Evolutionary conservation across 2,888 invertebrate species (phyloP), one percentile per base, ranked within the genome.

Genomic region (Coelogynopora nodosa): DNA sequence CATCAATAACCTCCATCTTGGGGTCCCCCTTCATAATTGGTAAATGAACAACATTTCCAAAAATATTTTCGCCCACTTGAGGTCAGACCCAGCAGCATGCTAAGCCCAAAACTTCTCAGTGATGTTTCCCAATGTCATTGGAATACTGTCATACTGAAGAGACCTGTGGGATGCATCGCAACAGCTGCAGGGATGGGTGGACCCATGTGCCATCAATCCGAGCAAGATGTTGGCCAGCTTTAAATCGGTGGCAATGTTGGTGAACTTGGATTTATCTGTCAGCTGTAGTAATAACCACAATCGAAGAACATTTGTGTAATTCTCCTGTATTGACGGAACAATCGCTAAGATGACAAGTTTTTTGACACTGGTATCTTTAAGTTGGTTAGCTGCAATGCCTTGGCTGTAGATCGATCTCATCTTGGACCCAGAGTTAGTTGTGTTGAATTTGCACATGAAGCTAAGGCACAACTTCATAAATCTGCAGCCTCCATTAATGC

Each of bases 321-420:
- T 84, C 67, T 84, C 84, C 2, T 2, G 5, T 1, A 84, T 26
- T 1, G 5, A 2, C 1, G 49, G 67, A 67, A 26, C 84, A n/a
- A 84, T n/a, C 1, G n/a, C 49, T 10, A 84, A 2, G 26, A 84
- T 82, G 5, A 84, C 5, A 28, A 84, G 26, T 82, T 84, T 84
- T 81, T 84, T 30, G 5, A 84, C 84, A 2, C 49, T 30, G n/a
- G 84, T 83, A 31, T 84, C 84, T 84, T 84, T 84, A 1, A 67
- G 2, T 2, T 28, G 2, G 2, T 2, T 28, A 49, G 84, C 5
- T n/a, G 5, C 31, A 2, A 83, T 5, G 13, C 83, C 84, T 67
- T 83, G 5, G 82, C 49, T 18, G 26, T 82, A 83, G 18, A n/a
- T 2, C 18, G 5, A 18, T 49, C 18, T 49, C 18, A 5, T 49